phyloP scores from a whole-genome alignment of 2,113 vertebrate genomes.

The Panthera uncia region DNA sequence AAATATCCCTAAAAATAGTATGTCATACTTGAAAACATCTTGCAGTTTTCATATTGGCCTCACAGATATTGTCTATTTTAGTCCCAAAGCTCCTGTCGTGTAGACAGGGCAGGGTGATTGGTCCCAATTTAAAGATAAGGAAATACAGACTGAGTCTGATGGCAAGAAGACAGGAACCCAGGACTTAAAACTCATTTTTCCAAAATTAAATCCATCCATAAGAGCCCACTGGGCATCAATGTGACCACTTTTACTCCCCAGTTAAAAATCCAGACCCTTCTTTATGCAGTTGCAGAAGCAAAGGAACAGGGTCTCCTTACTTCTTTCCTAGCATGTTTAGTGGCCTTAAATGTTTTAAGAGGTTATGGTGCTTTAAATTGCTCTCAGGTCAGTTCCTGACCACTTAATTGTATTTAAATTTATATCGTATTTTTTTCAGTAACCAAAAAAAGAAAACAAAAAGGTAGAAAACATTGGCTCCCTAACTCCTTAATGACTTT shows the following conservation, averaged over 20 bases:
- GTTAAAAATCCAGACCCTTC: neutral
- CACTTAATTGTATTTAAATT: neutral
- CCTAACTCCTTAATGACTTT: neutral
- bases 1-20: neutral
- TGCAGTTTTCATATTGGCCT: neutral
- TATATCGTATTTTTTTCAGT: neutral
- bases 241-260: neutral
- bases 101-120: neutral
- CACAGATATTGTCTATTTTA: neutral
- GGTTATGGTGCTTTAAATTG: slow-evolving; percentile 15
- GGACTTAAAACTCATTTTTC: neutral
- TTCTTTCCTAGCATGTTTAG: neutral
- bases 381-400: neutral
- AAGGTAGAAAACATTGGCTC: neutral
- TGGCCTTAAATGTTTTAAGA: neutral
- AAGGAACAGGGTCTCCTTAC: neutral
- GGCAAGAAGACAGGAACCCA: neutral
- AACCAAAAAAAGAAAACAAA: neutral
- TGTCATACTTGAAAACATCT: neutral
- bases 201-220: neutral
- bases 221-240: neutral
- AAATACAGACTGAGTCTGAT: neutral
- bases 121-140: neutral
- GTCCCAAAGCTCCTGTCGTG: neutral
- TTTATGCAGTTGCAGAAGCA: neutral